Base-by-base conservation (phyloP, 2,888 invertebrate genomes). In the Byasa hedistus region DNA sequence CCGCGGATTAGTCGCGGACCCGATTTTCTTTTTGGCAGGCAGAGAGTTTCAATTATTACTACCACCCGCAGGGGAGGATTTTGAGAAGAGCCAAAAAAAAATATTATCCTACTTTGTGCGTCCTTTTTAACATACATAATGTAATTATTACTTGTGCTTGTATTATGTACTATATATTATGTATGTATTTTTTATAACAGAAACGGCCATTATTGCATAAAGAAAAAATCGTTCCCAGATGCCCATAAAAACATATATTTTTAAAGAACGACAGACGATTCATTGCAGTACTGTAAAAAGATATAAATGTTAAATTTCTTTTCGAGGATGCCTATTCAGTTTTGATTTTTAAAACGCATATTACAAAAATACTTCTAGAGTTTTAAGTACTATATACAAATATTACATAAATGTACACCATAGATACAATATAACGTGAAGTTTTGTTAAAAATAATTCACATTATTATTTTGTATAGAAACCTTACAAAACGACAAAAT, bases 211-310 rank as follows among this genome's bases (percentile, higher is more conserved):
- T 63, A 60, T 60, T 60, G 63, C 59, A 56, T 55, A 63, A 59
- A 56, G 36, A 67, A 66, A 66, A 66, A 22, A 22, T n/a, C 21
- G 5, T 52, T 19, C n/a, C n/a, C 44, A 15, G 44, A 15, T 4
- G 54, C 59, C 62, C 59, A 59, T 66, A 66, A 59, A 66, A 55
- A 62, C 62, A 55, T 51, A 63, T 56, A 48, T 66, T 62, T 55
- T 62, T 58, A 63, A 66, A 66, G 59, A 62, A 63, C 62, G 66
- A 66, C 59, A 62, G 62, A 59, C 62, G 59, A 62, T 66, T 66
- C 62, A 66, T 66, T 66, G 62, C 58, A 66, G 63, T 66, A 62
- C 66, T 59, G 59, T 32, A 58, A 66, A 63, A 48, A 51, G 59
- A 63, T 59, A 66, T 66, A 62, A 55, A 66, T 63, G 66, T 62